Conservation (phyloP, 2,113 vertebrate species). For the Hassar affinis region DNA sequence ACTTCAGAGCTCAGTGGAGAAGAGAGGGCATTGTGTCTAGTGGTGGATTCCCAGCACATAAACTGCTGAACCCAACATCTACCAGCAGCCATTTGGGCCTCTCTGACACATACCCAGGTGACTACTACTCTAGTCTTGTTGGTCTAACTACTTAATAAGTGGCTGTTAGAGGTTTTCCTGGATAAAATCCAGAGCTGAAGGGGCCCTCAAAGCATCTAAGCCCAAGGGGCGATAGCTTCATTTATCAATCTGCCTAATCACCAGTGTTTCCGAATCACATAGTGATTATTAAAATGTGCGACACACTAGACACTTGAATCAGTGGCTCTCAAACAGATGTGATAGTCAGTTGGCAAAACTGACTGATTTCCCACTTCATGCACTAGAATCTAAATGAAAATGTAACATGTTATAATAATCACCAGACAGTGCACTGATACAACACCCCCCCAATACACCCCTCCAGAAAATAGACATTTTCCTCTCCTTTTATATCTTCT, state of each 20-base stretch:
- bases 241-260: slow-evolving; percentile 81
- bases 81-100: slow-evolving; percentile 57
- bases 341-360: not conserved
- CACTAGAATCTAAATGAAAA: not conserved
- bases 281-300: slow-evolving; percentile 64
- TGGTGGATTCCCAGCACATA: slow-evolving; percentile 32
- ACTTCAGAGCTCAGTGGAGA: slow-evolving; percentile 56
- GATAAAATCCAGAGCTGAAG: slow-evolving; percentile 92
- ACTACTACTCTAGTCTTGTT: slow-evolving; percentile 83
- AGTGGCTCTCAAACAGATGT: slow-evolving; percentile 32
- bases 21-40: slow-evolving; percentile 56
- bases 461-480: slow-evolving; percentile 25
- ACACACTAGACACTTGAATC: slow-evolving; percentile 51
- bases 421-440: not conserved
- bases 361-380: not conserved
- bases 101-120: slow-evolving; percentile 75
- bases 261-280: slow-evolving; percentile 73
- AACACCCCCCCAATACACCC: not conserved
- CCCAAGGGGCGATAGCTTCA: slow-evolving; percentile 77
- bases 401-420: not conserved
- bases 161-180: slow-evolving; percentile 94
- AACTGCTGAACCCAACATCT: slow-evolving; percentile 27
- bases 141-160: slow-evolving; percentile 94
- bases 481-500: slow-evolving; percentile 37
- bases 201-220: slow-evolving; percentile 77